Base-by-base conservation (phyloP, 2,113 vertebrate genomes). In the Indicator indicator region DNA sequence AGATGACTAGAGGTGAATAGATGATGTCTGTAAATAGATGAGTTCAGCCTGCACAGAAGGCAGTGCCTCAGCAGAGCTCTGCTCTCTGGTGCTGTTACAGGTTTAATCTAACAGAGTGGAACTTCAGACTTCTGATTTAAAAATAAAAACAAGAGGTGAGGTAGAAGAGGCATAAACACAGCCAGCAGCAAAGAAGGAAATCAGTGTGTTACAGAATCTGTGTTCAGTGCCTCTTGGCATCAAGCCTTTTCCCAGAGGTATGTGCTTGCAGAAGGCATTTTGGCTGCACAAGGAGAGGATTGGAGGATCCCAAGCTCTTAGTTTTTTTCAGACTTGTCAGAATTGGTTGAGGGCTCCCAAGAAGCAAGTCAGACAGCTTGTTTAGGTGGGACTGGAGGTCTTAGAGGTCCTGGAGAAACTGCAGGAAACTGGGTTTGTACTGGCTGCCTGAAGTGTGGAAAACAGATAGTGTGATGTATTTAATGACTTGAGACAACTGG, bases 81-180 rank as follows among this genome's bases (percentile, higher is more conserved):
- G 69, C 36, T 70, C 55, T 56, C 65, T 44, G 44, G 5, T n/a
- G 40, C 36, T 69, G 62, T 46, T 52, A 30, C 1, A 50, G 63
- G 27, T 67, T 70, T 50, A 18, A 30, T 36, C 20, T 32, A 48
- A 52, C 10, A n/a, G 52, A 33, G 27, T 0, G 56, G 60, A 77
- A 28, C 33, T n/a, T 60, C 21, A 40, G 64, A 32, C 21, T 63
- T 82, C n/a, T 33, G 40, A 21, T 59, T 40, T 38, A 8, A 17
- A 69, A 90, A 55, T 9, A 50, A 50, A 50, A 16, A 50, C 26
- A 55, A 64, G 40, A 70, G n/a, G 9, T 89, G 94, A 96, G 91
- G 94, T 91, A 96, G 93, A 91, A 83, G 44, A 94, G 50, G 79
- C 71, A 89, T 55, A 70, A 73, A 69, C 30, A 58, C 10, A 77